Evolutionary conservation across 2,888 invertebrate species (phyloP), one percentile per base, ranked within the genome.

Genomic region (Timema cristinae): DNA sequence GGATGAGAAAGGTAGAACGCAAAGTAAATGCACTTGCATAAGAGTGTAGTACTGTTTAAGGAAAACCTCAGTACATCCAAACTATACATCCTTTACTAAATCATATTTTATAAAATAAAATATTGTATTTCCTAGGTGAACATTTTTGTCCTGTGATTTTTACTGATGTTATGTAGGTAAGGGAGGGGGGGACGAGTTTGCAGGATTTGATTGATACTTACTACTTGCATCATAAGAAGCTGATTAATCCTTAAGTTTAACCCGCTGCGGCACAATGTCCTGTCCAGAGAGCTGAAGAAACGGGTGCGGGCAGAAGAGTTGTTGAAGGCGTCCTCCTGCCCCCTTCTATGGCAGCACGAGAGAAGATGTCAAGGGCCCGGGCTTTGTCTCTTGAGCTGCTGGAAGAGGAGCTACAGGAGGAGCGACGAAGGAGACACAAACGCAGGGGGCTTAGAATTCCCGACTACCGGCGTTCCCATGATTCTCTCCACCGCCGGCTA

Each of bases 271-370:
- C 15, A 16, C 59, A 59, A 59, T 10, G 8, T 16, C 11, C 13
- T 7, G 59, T 11, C n/a, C 75, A 89, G 89, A 75, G 84, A 86
- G 16, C 83, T 91, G 77, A 89, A 89, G 78, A 88, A 89, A 76
- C 88, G 88, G 78, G 87, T 91, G 54, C 84, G 91, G 72, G 87
- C 91, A 0, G 89, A 90, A 76, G 91, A 91, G 81, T 83, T 91
- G 84, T 80, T 91, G 69, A 87, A 86, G 73, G 85, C 85, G 1
- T 86, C 91, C 0, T 88, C 87, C 82, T 89, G 72, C 91, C 91
- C 0, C 89, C 89, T 0, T 87, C 87, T 1, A 90, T 90, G 89
- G 89, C 88, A 0, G 84, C 87, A 70, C 83, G 90, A 50, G 90
- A 90, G 76, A 67, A 73, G 50, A 15, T 73, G 48, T 52, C 71